Conservation (phyloP, 1,140 invertebrate genomes). For the Microplitis demolitor region DNA sequence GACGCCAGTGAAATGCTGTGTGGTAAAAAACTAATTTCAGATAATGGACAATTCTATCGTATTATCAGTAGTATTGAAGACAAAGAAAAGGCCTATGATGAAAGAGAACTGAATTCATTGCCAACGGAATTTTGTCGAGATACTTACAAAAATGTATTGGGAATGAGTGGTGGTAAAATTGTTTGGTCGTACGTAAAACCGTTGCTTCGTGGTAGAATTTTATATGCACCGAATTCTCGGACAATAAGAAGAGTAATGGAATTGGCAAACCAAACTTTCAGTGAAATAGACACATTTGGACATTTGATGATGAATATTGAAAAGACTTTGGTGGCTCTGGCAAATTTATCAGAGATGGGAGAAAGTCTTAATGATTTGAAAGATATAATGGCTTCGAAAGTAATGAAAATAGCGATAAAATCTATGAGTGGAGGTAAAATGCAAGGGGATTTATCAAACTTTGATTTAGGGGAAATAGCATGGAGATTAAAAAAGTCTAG, state of each 20-base stretch:
- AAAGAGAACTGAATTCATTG: slow-evolving; percentile 61
- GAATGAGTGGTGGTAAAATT: slow-evolving; percentile 68
- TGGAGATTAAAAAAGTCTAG: slow-evolving; percentile 47
- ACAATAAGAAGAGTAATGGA: slow-evolving; percentile 62
- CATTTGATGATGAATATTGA: slow-evolving; percentile 59
- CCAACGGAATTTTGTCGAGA: slow-evolving; percentile 69
- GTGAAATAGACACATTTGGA: slow-evolving; percentile 62
- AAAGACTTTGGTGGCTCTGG: slow-evolving; percentile 56
- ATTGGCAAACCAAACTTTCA: slow-evolving; percentile 66
- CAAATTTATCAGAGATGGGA: slow-evolving; percentile 56
- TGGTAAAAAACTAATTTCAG: slow-evolving; percentile 62
- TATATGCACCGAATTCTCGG: slow-evolving; percentile 65
- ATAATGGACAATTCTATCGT: slow-evolving; percentile 59
- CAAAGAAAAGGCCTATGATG: slow-evolving; percentile 59
- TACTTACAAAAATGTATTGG: slow-evolving; percentile 65
- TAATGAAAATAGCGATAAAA: slow-evolving; percentile 53
- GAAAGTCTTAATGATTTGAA: slow-evolving; percentile 57
- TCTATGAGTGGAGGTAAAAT: slow-evolving; percentile 44
- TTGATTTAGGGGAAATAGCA: slow-evolving; percentile 47
- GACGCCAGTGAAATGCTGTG: slow-evolving; percentile 67
- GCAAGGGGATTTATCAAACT: slow-evolving; percentile 42
- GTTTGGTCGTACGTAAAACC: slow-evolving; percentile 72
- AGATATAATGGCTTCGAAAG: slow-evolving; percentile 53
- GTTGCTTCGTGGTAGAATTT: slow-evolving; percentile 67
- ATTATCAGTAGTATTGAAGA: slow-evolving; percentile 63